Base-by-base conservation (phyloP, 1,140 invertebrate genomes). In the Pemphigus obesinymphae region DNA sequence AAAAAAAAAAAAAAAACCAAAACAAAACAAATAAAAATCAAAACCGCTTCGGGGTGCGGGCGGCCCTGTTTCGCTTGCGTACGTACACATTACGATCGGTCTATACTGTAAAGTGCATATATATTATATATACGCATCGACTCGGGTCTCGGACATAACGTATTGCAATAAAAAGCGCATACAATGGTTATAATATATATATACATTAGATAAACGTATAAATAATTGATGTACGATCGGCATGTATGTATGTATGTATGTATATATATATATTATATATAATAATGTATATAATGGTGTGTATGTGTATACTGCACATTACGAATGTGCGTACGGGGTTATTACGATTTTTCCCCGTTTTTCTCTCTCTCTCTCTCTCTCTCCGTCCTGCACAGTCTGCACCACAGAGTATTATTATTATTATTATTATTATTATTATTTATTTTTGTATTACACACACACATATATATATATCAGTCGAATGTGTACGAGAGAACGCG, bases 171-270 rank as follows among this genome's bases (percentile, higher is more conserved):
- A 70, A 45, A 70, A 70, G 23, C 40, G 68, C 40, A n/a, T 70
- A 70, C 68, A 70, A 70, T 45, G 68, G 40, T 70, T 45, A 43
- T 68, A 70, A 70, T 70, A 70, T 70, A 50, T 26, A 58, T 58
- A 29, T n/a, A n/a, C n/a, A n/a, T n/a, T n/a, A n/a, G n/a, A n/a
- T n/a, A n/a, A 1, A 55, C 7, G 50, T 23, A 26, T 55, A 26
- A 45, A 70, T 70, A 70, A 70, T 70, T 45, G 37, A 70, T 45
- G 66, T 70, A 37, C 63, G 63, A 40, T n/a, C n/a, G 63, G 63
- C 20, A 37, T 10, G 4, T 5, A 4, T 10, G 37, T 40, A 40
- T 40, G 10, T 10, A n/a, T n/a, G n/a, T n/a, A n/a, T n/a, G n/a
- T n/a, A n/a, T n/a, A n/a, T 2, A 26, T 26, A 58, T 23, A 55